Evolutionary conservation across 2,797 vertebrate genomes (phyloP), one percentile per base, ranked within the genome.

Genomic region (Microhierax caerulescens): DNA sequence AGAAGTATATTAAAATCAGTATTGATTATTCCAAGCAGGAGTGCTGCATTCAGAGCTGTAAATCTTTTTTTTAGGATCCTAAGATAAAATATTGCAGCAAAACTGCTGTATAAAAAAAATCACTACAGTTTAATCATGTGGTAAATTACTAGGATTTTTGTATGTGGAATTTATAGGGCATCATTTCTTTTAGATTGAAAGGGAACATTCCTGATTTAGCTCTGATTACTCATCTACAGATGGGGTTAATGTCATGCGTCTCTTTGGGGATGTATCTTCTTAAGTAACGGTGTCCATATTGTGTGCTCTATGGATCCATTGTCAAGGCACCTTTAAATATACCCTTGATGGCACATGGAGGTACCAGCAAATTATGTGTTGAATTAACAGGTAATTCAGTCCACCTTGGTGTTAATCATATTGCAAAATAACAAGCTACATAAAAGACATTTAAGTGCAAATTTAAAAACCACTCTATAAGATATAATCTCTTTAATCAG

Each of bases 11-110:
- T 96, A 93, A 95, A 97, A 98, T 96, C 88, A 96, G 77, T 93
- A 97, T 97, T 96, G 96, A 98, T 97, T 97, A 96, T 96, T 96
- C 88, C 90, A 96, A 95, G 80, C 54, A 94, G 75, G 77, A 96
- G 48, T 0, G 0, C 53, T 72, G 76, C 70, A 90, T 96, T 90
- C 82, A 68, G 51, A 67, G 72, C 89, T 82, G 82, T 96, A 95
- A 96, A 97, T 97, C 60, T 91, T 88, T 90, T 82, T 93, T 91
- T 94, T 67, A 82, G 94, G 47, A 93, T 93, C 75, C 45, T 56
- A 47, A 89, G 92, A 90, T 96, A 93, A 96, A 97, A 94, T 79
- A 91, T 73, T 88, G 82, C 88, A 93, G 43, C 57, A 93, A 96
- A 97, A 88, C 64, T 78, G 61, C 57, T 59, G 39, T 75, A 68